Conservation (phyloP, 1,140 invertebrate species). For the Heliconius hewitsoni region DNA sequence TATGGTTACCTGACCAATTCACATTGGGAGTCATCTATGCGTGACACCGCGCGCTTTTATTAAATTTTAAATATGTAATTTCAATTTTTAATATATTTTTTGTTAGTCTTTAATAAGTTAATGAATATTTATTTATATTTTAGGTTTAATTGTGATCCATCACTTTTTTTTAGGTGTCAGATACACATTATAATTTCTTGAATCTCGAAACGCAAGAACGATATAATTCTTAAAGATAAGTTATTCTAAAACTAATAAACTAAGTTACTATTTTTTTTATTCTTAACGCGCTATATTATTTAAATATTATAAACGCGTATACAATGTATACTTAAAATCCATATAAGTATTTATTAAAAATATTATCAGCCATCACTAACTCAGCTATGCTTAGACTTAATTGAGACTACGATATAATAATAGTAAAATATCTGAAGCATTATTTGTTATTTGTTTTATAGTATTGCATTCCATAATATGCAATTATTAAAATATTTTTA, state of each 20-base stretch:
- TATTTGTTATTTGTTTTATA: background rate
- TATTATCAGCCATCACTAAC: background rate
- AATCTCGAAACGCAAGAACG: no score
- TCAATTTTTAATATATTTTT: background rate
- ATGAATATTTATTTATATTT: background rate
- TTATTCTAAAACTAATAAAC: background rate
- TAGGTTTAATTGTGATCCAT: background rate
- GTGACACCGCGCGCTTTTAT: constrained; percentile 48
- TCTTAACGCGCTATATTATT: background rate
- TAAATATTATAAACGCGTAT: background rate
- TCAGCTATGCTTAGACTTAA: background rate
- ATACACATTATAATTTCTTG: no score
- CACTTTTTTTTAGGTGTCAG: no score
- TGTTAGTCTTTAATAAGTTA: background rate
- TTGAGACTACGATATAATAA: background rate
- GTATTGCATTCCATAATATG: background rate
- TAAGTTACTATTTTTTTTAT: background rate
- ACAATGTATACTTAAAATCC: background rate
- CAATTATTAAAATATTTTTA: constrained; percentile 3
- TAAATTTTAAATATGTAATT: constrained; percentile 8
- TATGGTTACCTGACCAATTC: constrained; percentile 72
- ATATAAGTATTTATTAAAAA: background rate
- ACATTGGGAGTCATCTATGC: constrained; percentile 66
- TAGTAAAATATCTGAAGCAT: constrained; percentile 6
- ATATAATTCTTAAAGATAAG: background rate